Evolutionary conservation across 2,113 vertebrate genomes (phyloP), one percentile per base, ranked within the genome.

Genomic region (Tretioscincus oriximinensis): DNA sequence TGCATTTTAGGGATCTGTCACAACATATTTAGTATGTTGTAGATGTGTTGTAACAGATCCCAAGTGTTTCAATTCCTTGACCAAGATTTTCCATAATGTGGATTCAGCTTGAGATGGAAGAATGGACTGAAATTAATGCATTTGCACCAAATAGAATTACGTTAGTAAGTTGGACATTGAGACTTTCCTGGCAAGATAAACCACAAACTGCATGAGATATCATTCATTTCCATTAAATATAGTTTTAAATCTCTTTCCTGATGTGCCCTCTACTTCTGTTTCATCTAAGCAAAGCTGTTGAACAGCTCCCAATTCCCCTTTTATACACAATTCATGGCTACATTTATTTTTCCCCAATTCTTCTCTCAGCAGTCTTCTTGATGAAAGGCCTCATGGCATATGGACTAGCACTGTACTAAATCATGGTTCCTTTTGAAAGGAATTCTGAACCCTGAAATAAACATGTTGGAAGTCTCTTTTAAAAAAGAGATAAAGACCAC

Each of bases 331-430:
- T 73, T 73, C 79, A 81, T 49, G 45, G 45, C 21, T 10, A 9
- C 65, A 54, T 81, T 73, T 81, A 73, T 73, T 73, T 81, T 41
- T 73, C 14, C 66, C 28, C 65, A 54, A 81, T 73, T 61, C 79
- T 73, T 73, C 73, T 66, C 70, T 73, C 26, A 54, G 61, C 61
- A 81, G 1, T 73, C 70, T 54, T 6, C 22, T 49, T 64, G 58
- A 80, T 73, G 69, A 81, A 73, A 73, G 61, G 73, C 70, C 26
- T 26, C 54, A 73, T 81, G 79, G 63, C 76, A 47, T 47, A 67
- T 41, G 60, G 58, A 20, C 21, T 67, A 45, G 47, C 9, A 24
- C 63, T 78, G 26, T 58, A 41, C 49, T 83, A 73, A 78, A 83
- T 45, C 70, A 58, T 54, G 24, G 29, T 29, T 83, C 26, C 49